Evolutionary conservation across 2,888 invertebrate species (phyloP).

Genomic region (Siphlonurus alternatus): DNA sequence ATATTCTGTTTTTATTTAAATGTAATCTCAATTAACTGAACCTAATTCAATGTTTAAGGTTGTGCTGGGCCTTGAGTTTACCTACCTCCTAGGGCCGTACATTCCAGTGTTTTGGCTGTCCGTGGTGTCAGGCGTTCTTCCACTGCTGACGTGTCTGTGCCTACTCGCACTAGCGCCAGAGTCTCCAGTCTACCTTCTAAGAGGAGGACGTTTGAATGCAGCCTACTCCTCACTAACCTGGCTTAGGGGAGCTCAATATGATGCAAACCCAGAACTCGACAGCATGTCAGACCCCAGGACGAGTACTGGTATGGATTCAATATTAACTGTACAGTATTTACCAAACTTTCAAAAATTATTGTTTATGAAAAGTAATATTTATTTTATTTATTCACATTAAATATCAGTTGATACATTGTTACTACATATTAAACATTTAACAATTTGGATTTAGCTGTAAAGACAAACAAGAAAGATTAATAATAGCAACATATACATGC

Average conservation of each 20-base stretch:
- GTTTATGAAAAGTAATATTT: too few species aligned
- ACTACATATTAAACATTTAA: too few species aligned
- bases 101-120: conserved; percentile 39
- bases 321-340: too few species aligned
- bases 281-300: neutral
- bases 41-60: too few species aligned
- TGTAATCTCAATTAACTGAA: too few species aligned
- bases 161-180: neutral
- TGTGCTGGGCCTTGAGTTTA: conserved; percentile 50
- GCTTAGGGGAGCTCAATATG: neutral
- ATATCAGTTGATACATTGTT: too few species aligned
- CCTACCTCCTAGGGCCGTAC: conserved; percentile 50
- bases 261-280: neutral
- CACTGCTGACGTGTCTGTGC: conserved; percentile 28
- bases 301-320: neutral
- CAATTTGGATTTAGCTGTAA: too few species aligned
- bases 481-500: too few species aligned
- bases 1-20: neutral
- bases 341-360: too few species aligned
- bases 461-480: too few species aligned
- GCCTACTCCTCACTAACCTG: neutral
- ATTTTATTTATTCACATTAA: too few species aligned
- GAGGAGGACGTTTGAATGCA: neutral
- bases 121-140: conserved; percentile 43
- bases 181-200: neutral